These are phyloP conservation scores for Caenorhabditis imperialis DNA, from an alignment of 2,888 invertebrate species.

Conservation along the genomic window DNA sequence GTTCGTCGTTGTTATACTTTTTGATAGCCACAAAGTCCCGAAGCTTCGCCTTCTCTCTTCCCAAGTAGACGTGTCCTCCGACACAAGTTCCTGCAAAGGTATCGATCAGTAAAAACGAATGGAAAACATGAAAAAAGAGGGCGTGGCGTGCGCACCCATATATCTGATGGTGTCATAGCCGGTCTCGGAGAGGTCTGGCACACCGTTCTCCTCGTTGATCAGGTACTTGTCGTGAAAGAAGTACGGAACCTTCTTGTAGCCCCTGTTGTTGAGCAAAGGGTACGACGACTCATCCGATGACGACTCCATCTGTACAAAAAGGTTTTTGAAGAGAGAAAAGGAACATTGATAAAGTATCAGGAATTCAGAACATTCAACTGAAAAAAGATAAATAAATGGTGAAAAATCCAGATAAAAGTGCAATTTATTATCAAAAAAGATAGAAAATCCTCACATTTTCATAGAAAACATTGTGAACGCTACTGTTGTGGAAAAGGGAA, in stretches of 20 bases:
- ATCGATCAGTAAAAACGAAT: too few relatives aligned
- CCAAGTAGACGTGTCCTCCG: conserved; percentile 40
- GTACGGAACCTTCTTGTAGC: too few relatives aligned
- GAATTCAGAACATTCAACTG: too few relatives aligned
- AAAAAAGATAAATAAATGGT: neutral
- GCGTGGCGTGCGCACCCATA: conserved; percentile 19
- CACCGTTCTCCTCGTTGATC: conserved; percentile 8
- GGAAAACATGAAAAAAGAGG: too few relatives aligned
- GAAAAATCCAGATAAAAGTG: neutral
- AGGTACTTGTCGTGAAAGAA: too few relatives aligned
- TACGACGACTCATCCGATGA: too few relatives aligned
- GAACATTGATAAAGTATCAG: too few relatives aligned
- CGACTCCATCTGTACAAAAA: too few relatives aligned
- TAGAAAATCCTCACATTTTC: conserved; percentile 9
- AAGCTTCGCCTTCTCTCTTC: conserved; percentile 5
- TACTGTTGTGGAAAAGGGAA: conserved; percentile 8
- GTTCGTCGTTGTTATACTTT: conserved; percentile 33
- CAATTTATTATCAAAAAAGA: neutral
- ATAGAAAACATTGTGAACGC: conserved; percentile 19
- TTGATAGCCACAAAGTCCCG: conserved; percentile 46
- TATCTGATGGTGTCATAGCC: conserved; percentile 41
- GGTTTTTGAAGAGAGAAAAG: too few relatives aligned
- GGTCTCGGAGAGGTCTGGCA: conserved; percentile 23
- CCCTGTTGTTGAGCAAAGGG: too few relatives aligned
- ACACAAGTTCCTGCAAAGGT: conserved; percentile 35